Conservation (phyloP, 1,140 invertebrate genomes). For the Eulimnadia texana region DNA sequence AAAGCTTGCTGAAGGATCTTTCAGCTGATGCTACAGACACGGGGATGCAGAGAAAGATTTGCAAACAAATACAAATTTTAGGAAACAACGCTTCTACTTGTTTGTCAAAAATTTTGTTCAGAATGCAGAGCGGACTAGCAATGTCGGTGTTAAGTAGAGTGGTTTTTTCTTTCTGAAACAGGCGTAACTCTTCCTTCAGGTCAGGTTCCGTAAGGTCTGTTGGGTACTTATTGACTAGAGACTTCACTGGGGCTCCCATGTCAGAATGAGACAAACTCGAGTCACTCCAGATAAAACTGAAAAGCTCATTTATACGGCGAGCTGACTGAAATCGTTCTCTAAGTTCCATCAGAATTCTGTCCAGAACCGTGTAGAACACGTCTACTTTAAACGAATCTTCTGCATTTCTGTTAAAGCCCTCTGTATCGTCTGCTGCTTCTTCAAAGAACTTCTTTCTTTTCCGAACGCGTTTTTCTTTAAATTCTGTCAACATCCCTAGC, state of each 20-base stretch:
- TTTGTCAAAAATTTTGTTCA: not conserved
- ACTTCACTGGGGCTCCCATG: not conserved
- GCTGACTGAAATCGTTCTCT: constrained; percentile 7
- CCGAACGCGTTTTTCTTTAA: not conserved
- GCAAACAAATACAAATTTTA: not conserved
- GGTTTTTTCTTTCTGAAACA: constrained; percentile 1
- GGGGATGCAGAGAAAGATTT: not conserved
- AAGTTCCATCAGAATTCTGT: constrained; percentile 5
- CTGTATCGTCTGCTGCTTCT: not conserved
- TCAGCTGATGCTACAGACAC: constrained; percentile 2
- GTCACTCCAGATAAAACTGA: constrained; percentile 6
- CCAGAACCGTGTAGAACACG: not conserved
- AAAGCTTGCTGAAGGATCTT: not conserved
- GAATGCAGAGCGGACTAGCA: not conserved
- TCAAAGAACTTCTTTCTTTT: constrained; percentile 7
- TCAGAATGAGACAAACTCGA: not conserved
- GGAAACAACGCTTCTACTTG: not conserved
- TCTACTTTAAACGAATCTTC: not conserved
- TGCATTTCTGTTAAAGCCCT: not conserved
- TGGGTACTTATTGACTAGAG: not conserved
- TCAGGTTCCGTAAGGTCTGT: constrained; percentile 1
- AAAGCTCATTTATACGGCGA: not conserved
- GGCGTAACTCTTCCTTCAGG: constrained; percentile 3
- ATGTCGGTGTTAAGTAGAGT: not conserved
- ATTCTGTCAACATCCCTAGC: not conserved